Percentiles rank a stretch among this genome's conserved stretches.
phyloP scores from a whole-genome alignment of 2,888 invertebrate species.

The Oxycera nigricornis region DNA sequence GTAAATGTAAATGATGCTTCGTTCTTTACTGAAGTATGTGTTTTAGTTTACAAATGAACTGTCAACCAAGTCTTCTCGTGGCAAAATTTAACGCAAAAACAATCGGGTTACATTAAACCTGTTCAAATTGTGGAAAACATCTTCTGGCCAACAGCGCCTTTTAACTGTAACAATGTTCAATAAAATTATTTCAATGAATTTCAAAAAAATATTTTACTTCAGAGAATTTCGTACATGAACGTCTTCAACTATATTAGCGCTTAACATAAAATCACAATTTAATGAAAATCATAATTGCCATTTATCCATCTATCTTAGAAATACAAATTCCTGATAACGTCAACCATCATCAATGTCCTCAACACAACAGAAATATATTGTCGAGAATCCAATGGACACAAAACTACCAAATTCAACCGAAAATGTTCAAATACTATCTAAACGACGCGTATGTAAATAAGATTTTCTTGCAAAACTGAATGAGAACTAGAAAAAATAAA shows the following conservation, averaged over 20 bases:
- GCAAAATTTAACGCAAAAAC: too few species aligned
- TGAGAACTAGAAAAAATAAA: slow-evolving; percentile 13
- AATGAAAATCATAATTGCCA: slow-evolving; percentile 36
- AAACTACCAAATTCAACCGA: slow-evolving; percentile 9
- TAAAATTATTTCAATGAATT: slow-evolving; percentile 43
- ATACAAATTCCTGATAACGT: neutral
- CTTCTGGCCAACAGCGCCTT: too few species aligned
- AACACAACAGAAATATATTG: slow-evolving; percentile 5
- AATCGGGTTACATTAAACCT: too few species aligned
- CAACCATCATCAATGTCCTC: neutral
- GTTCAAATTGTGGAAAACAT: too few species aligned
- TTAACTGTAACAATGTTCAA: too few species aligned
- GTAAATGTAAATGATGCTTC: too few species aligned
- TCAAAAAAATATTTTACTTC: slow-evolving; percentile 41
- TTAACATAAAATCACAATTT: slow-evolving; percentile 40
- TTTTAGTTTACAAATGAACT: too few species aligned
- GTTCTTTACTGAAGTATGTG: too few species aligned
- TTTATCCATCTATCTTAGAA: slow-evolving; percentile 3
- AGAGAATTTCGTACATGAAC: slow-evolving; percentile 36
- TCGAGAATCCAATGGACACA: neutral
- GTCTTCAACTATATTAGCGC: slow-evolving; percentile 34
- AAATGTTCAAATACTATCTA: neutral
- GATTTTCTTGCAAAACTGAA: neutral
- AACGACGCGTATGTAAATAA: neutral
- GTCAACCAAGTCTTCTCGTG: too few species aligned